phyloP scores from a whole-genome alignment of 2,888 invertebrate genomes.

The Lithophane ornitopus region DNA sequence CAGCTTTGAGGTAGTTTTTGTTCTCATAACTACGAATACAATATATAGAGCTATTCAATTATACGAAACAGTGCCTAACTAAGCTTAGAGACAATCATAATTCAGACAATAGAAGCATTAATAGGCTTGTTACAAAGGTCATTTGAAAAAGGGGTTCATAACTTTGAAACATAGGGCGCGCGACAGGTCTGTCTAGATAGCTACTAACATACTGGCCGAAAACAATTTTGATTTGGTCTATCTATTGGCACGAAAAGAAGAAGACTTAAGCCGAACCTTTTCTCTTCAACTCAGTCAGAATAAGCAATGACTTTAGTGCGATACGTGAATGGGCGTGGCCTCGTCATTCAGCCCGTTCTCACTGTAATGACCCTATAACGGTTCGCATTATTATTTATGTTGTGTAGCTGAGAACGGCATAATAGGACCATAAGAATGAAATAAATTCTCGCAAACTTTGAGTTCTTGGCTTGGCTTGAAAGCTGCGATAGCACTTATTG shows the following conservation, averaged over 20 bases:
- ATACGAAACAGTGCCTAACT: conserved; percentile 22
- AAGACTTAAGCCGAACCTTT: conserved; percentile 37
- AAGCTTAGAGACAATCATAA: conserved; percentile 36
- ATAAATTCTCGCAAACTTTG: conserved; percentile 88
- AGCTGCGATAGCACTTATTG: conserved; percentile 86
- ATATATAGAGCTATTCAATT: conserved; percentile 33
- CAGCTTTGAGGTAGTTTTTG: conserved; percentile 15
- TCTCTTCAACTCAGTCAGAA: conserved; percentile 68
- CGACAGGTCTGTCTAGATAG: background rate
- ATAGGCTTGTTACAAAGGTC: conserved; percentile 52
- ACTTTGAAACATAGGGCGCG: conserved; percentile 41
- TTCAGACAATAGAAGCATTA: conserved; percentile 39
- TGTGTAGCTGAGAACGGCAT: conserved; percentile 89
- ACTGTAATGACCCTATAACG: conserved; percentile 89
- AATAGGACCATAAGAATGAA: conserved; percentile 90
- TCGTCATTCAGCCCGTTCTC: conserved; percentile 84
- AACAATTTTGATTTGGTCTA: background rate
- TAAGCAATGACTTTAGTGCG: conserved; percentile 64
- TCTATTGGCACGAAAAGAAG: background rate
- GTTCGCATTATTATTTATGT: conserved; percentile 90
- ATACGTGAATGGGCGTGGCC: conserved; percentile 70
- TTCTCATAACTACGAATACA: conserved; percentile 31
- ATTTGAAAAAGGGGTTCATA: conserved; percentile 59
- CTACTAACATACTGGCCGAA: background rate
- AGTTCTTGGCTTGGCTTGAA: conserved; percentile 86